These are phyloP conservation scores for Leptonema lineaticorne DNA, from an alignment of 1,140 invertebrate species.

Conservation along the genomic window DNA sequence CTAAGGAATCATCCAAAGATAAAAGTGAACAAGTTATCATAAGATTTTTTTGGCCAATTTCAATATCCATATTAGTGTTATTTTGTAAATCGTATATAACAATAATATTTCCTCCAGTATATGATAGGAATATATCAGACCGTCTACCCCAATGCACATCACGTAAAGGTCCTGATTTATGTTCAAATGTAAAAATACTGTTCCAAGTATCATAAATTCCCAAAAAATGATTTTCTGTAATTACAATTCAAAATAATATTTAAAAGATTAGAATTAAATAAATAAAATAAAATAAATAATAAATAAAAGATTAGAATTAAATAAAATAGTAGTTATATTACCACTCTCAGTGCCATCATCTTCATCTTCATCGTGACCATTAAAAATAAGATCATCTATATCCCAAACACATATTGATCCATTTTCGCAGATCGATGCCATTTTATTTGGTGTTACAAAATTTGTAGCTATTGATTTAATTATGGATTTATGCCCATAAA, in stretches of 20 bases:
- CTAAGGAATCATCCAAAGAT: conserved; percentile 28
- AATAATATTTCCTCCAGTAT: conserved; percentile 24
- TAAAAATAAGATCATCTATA: conserved; percentile 10
- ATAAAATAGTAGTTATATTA: conserved; percentile 5
- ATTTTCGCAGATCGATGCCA: conserved; percentile 32
- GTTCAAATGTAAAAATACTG: not conserved
- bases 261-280: not conserved
- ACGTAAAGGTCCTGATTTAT: not conserved
- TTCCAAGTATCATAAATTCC: not conserved
- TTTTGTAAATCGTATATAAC: conserved; percentile 13
- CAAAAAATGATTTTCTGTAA: not conserved
- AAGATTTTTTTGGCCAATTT: conserved; percentile 1
- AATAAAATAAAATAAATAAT: not conserved
- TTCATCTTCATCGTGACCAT: not conserved
- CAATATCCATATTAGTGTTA: not conserved
- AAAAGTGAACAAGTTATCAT: conserved; percentile 28
- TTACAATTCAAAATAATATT: conserved; percentile 1
- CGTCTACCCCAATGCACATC: conserved; percentile 26
- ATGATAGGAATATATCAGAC: conserved; percentile 22
- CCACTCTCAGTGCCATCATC: conserved; percentile 25
- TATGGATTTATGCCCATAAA: conserved; percentile 14
- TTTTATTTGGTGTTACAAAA: conserved; percentile 18
- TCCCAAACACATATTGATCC: conserved; percentile 27
- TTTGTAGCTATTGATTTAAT: conserved; percentile 30
- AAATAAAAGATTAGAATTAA: not conserved